Percentiles rank a stretch among this genome's conserved stretches.
Conservation (phyloP, 1,140 invertebrate genomes). For the Orchesella cincta region DNA sequence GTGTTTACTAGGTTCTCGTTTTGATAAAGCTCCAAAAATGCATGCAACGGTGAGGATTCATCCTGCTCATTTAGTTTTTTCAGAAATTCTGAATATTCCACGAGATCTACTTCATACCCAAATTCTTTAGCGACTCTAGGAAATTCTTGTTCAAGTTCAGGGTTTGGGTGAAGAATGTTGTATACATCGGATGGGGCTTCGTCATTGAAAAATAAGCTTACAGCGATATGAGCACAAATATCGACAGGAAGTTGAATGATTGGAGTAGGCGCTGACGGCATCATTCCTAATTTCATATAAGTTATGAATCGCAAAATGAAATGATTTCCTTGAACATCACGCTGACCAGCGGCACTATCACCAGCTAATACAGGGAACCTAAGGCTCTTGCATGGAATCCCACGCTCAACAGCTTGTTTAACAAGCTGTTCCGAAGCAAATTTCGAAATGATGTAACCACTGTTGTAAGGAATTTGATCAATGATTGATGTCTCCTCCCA, state of each 20-base stretch:
- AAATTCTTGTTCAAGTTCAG: neutral
- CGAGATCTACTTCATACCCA: neutral
- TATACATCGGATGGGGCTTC: constrained; percentile 23
- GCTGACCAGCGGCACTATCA: neutral
- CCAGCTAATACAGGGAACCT: neutral
- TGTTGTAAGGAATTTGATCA: neutral
- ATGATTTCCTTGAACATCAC: constrained; percentile 1
- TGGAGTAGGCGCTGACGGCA: neutral
- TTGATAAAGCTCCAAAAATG: neutral
- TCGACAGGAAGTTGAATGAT: constrained; percentile 17
- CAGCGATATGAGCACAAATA: neutral
- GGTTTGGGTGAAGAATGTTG: neutral
- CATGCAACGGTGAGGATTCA: neutral
- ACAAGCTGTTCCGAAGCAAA: constrained; percentile 30
- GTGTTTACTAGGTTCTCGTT: neutral
- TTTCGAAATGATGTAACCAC: constrained; percentile 19
- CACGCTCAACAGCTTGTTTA: neutral
- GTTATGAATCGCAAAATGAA: neutral
- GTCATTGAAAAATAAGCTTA: constrained; percentile 7
- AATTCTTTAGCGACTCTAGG: neutral
- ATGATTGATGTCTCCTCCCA: neutral
- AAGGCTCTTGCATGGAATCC: constrained; percentile 16
- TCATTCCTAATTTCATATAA: constrained; percentile 2
- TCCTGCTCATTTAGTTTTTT: neutral
- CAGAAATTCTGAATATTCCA: constrained; percentile 6